Evolutionary conservation across 2,888 invertebrate genomes (phyloP), one percentile per base, ranked within the genome.

Genomic region (Orchesellides sinensis): DNA sequence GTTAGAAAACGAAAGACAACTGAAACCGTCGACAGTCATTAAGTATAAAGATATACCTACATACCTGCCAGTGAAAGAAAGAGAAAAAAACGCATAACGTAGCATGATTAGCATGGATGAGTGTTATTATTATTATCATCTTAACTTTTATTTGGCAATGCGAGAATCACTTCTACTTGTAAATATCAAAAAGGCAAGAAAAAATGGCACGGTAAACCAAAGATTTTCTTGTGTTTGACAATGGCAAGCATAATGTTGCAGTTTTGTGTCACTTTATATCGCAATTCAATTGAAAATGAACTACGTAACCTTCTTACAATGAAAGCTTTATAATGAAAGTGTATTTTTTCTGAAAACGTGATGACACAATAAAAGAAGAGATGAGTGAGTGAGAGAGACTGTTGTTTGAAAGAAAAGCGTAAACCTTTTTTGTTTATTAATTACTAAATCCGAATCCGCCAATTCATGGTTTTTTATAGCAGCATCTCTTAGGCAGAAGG

Each of bases 81-180:
- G n/a, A n/a, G n/a, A n/a, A n/a, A n/a, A 40, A 63, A 63, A 52
- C 35, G 23, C 56, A 27, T 27, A 56, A 56, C 56, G 56, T 56
- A 19, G 56, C 56, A 56, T 56, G 56, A 56, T 56, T 56, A 56
- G 10, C 56, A 56, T 23, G 52, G 63, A 63, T 75, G 65, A 75
- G 47, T 40, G 61, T 69, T 61, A 73, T 65, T 63, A 61, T 74
- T 52, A 69, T 68, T 56, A 66, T 47, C 52, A 78, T 69, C 52
- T 45, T 29, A 61, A 52, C 69, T 69, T 65, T 77, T 77, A 68
- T 77, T 77, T 68, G 77, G 56, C 66, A 68, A 68, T 29, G 17
- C 17, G 52, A 29, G n/a, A 27, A 35, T 69, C 19, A 32, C 27
- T 66, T 45, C 45, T 61, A 61, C 29, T 61, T 35, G 10, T 35